These are phyloP conservation scores for Albula goreensis DNA, from an alignment of 2,113 vertebrate species.

Conservation along the genomic window DNA sequence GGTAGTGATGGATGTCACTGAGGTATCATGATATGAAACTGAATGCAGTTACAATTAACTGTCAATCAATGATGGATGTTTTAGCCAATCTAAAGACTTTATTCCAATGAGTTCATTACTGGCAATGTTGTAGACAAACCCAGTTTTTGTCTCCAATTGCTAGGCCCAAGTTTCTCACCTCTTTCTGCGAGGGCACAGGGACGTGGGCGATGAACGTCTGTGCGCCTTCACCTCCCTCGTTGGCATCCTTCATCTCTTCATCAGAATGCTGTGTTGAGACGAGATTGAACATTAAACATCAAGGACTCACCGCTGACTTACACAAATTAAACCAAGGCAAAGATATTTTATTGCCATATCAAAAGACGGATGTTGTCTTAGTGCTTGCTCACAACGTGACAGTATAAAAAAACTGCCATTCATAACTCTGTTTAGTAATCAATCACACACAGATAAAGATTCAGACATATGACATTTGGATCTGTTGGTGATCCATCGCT, in stretches of 20 bases:
- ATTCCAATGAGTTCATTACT: no score
- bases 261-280: slow-evolving; percentile 68
- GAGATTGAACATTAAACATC: background rate
- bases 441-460: no score
- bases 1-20: no score
- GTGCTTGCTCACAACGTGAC: no score
- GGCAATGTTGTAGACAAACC: no score
- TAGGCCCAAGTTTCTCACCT: slow-evolving; percentile 71
- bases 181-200: slow-evolving; percentile 90
- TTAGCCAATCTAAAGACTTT: no score
- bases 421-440: no score
- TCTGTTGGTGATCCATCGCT: background rate
- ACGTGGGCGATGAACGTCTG: slow-evolving; percentile 91
- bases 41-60: no score
- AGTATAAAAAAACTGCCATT: no score
- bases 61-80: no score
- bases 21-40: no score
- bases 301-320: background rate
- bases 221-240: slow-evolving; percentile 79
- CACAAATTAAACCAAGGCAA: background rate
- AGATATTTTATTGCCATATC: background rate
- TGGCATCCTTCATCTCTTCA: slow-evolving; percentile 74
- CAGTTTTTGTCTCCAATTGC: no score
- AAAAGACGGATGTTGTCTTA: background rate
- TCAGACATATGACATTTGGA: background rate